Base-by-base conservation (phyloP, 1,140 invertebrate species). In the Lucilia cuprina region DNA sequence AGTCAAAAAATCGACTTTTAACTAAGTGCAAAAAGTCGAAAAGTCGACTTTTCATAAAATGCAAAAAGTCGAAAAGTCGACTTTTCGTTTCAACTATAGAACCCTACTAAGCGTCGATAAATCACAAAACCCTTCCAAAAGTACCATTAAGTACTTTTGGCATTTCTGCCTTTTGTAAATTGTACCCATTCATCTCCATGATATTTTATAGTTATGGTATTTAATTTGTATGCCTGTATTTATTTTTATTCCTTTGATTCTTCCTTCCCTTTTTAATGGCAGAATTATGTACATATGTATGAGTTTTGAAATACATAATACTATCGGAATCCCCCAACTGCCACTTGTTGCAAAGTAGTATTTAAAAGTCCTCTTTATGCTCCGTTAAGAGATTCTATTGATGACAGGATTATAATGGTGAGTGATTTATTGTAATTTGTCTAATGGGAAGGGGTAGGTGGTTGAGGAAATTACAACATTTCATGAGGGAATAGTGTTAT, bases 281-380 rank as follows among this genome's bases (percentile, higher is more conserved):
- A 25, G 19, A 70, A 21, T 70, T 70, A 21, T 70, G 17, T 70
- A n/a, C n/a, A n/a, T n/a, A 70, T 21, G n/a, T 70, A 70, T 70
- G 21, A 70, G 19, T 25, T 21, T 30, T 70, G 17, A 55, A 55
- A 55, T 14, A 49, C 13, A 14, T 3, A 65, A 2, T 30, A 60
- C n/a, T 21, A 70, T 70, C n/a, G 21, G n/a, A 30, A 30, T 82
- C 49, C 21, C 34, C 21, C n/a, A 70, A 2, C 65, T 21, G 7
- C 65, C 65, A 70, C 65, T 70, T 82, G 41, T 47, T 47, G 41
- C 47, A 85, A 86, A 83, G 86, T 86, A 83, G 87, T 89, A 84
- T 83, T 86, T 78, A n/a, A 74, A 87, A 84, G 83, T 74, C 83
- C 82, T 84, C 82, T 83, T 84, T 70, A 70, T 21, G 19, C 19